Evolutionary conservation across 2,113 vertebrate genomes (phyloP), one percentile per base, ranked within the genome.

Genomic region (Illadopsis cleaveri): DNA sequence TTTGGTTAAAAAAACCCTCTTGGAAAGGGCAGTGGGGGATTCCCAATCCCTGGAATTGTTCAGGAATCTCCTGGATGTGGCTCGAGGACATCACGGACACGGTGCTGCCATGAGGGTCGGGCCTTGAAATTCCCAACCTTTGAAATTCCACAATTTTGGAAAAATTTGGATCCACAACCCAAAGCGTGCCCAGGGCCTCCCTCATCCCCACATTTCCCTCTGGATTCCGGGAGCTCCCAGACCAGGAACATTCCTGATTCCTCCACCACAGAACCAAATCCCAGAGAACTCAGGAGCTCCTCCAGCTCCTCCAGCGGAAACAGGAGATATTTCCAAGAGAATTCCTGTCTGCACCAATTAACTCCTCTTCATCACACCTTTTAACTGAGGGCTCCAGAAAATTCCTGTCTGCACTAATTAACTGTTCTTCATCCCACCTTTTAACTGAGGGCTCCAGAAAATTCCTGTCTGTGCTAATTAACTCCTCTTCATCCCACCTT

Each of bases 71-170:
- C 5, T 5, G 83, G 72, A 31, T 10, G 35, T 16, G 31, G 6
- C 31, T 18, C 2, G 6, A 3, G 83, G 62, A 10, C 11, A 3
- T 2, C 44, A 1, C 0, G 11, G n/a, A 1, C 37, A 3, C 12
- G 40, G 11, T 4, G 58, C n/a, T 31, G 61, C 15, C 9, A n/a
- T n/a, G n/a, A n/a, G n/a, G n/a, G n/a, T n/a, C n/a, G n/a, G n/a
- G n/a, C n/a, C n/a, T n/a, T n/a, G n/a, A n/a, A n/a, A n/a, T n/a
- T n/a, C n/a, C n/a, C n/a, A n/a, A n/a, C n/a, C 31, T 31, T 6
- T 10, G 2, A 5, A 27, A 44, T 6, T 9, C 44, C 51, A 1
- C 0, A n/a, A n/a, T n/a, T n/a, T n/a, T n/a, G n/a, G n/a, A n/a
- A n/a, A n/a, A n/a, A n/a, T n/a, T n/a, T n/a, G n/a, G n/a, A n/a